Evolutionary conservation across 1,140 invertebrate species (phyloP), one percentile per base, ranked within the genome.

Genomic region (Drosophila burlai): DNA sequence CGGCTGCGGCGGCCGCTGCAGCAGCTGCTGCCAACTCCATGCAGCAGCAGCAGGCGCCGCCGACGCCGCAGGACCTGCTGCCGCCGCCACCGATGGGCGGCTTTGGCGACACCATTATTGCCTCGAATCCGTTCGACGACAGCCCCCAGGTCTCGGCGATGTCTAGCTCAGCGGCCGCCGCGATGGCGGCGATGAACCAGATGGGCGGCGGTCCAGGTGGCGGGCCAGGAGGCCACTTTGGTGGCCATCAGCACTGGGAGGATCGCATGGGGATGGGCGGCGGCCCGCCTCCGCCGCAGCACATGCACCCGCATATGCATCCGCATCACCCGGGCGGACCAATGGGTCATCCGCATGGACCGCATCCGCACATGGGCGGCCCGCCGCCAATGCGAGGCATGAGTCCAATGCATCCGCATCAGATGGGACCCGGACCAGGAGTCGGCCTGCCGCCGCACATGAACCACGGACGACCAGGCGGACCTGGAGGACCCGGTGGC

Each of bases 51-150:
- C 80, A 83, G 47, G 94, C 95, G 54, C 94, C 95, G 42, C 94
- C 95, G 9, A 95, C 95, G 55, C 95, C 94, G 76, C 95, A 96
- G 83, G 95, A 97, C 93, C 95, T 98, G 90, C 93, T 98, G 71
- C 94, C 97, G 66, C 97, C 97, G 31, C 97, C 97, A 15, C 96
- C 97, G 34, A 95, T 97, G 81, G 95, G 96, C 46, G 97, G 97
- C 58, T 98, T 97, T 93, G 97, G 97, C 45, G 97, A 98, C 90
- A 98, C 97, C 49, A 98, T 99, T 89, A 96, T 98, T 71, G 98
- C 97, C 40, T 98, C 97, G 61, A 99, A 99, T 94, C 98, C 98
- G 31, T 99, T 99, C 93, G 98, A 99, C 93, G 98, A 99, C 89
- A 97, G 96, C 13, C 97, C 97, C 26, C 94, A 95, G 93, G 85